Conservation (phyloP, 2,113 vertebrate species). For the Pteropus alecto region DNA sequence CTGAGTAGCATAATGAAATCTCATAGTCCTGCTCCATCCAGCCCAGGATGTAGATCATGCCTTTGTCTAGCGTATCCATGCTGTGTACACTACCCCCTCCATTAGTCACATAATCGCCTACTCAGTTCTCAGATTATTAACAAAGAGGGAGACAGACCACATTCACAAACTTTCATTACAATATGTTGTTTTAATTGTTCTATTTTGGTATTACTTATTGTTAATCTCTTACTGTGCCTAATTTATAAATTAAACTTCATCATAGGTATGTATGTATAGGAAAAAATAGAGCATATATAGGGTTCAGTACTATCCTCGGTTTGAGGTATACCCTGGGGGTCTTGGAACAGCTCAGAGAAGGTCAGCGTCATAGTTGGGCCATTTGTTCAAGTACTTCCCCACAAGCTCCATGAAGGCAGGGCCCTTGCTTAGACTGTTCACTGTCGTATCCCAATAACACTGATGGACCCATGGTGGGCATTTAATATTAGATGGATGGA, state of each 20-base stretch:
- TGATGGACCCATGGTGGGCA: accelerated
- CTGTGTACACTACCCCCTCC: neutral
- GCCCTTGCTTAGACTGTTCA: neutral
- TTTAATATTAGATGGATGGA: neutral
- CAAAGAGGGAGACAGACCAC: neutral
- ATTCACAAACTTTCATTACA: neutral
- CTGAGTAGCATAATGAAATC: neutral
- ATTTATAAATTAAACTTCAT: neutral
- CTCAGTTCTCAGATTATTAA: too few relatives aligned
- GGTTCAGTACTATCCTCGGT: neutral
- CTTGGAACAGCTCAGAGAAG: neutral
- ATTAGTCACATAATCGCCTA: too few relatives aligned
- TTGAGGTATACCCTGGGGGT: neutral
- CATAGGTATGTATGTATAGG: neutral
- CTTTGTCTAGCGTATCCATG: too few relatives aligned
- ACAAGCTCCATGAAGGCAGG: neutral
- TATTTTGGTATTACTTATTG: neutral
- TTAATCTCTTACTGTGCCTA: neutral
- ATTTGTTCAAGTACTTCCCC: neutral
- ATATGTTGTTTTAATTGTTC: neutral
- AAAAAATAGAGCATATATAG: neutral
- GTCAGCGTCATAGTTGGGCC: neutral
- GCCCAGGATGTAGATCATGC: neutral
- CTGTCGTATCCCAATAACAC: accelerated
- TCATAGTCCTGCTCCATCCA: neutral